A percentile compares a stretch with the other conserved stretches of the same genome.
Evolutionary conservation across 2,113 vertebrate genomes (phyloP).

Genomic region (Semnornis frantzii): DNA sequence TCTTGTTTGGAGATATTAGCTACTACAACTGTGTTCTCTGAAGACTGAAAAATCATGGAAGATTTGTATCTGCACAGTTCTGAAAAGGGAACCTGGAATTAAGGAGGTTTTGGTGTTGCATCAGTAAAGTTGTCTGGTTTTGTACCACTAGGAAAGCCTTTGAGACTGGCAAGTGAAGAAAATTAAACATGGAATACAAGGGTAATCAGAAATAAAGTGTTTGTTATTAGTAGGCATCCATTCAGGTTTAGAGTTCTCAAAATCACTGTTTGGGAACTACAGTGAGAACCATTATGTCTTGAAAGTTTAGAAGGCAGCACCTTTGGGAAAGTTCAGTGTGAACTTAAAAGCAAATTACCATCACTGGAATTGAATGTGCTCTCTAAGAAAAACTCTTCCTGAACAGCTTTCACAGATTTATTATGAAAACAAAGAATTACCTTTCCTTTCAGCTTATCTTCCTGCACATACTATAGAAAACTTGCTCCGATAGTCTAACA

Average conservation of each 20-base stretch:
- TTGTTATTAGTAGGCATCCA: neutral
- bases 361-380: neutral
- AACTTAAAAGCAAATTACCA: neutral
- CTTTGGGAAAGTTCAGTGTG: neutral
- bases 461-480: neutral
- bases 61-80: neutral
- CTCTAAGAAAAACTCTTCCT: neutral
- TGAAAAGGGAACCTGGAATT: neutral
- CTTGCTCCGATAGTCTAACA: neutral
- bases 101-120: accelerated
- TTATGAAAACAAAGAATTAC: neutral
- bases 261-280: neutral
- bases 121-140: neutral
- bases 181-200: neutral
- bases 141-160: neutral
- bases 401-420: neutral
- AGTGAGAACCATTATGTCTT: neutral
- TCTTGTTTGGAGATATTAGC: neutral
- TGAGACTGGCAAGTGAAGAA: neutral
- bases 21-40: neutral
- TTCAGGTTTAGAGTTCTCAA: neutral
- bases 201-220: neutral
- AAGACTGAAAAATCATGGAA: neutral
- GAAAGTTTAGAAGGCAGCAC: neutral
- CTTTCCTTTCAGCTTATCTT: neutral